Evolutionary conservation across 2,797 vertebrate genomes (phyloP), one percentile per base, ranked within the genome.

Genomic region (Coilia nasus): DNA sequence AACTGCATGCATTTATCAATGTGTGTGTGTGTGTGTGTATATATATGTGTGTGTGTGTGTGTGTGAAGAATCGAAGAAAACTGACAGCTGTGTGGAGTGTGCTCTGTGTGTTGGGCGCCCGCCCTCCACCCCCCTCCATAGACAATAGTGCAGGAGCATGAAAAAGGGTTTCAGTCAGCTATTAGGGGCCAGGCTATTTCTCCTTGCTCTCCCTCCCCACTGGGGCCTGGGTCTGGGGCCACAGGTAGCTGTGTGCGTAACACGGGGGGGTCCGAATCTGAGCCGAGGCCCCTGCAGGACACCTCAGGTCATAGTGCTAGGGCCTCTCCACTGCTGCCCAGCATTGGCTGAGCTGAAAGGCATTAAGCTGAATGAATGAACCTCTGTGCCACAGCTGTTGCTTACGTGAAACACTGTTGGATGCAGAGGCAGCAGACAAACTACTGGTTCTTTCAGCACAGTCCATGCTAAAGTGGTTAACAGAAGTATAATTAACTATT

Each of bases 111-210:
- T 62, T 83, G 83, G 60, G 87, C 85, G 44, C 95, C 96, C 96
- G 96, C 96, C 93, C 90, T 93, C 93, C 95, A 96, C 97, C 96
- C 96, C 96, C 95, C 96, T 96, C 87, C 96, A 95, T 89, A 96
- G 97, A 98, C 97, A 98, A 97, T 98, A 98, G 97, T 97, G 97
- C 98, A 99, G 98, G 97, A 98, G 97, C 95, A 95, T 93, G 95
- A 91, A 81, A 86, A 44, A n/a, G 17, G 81, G 88, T 90, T 89
- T 91, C 87, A 91, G 91, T 89, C 89, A 93, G 93, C 90, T 83
- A 78, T 21, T 78, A 86, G 93, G 91, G 91, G 94, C 92, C 93
- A 94, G 91, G 93, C 93, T 90, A 88, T 88, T 88, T 91, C 88
- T 93, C 89, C 87, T 78, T 78, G 71, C 71, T 78, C 71, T 78